Base-by-base conservation (phyloP, 2,797 vertebrate genomes). In the Chelon auratus region DNA sequence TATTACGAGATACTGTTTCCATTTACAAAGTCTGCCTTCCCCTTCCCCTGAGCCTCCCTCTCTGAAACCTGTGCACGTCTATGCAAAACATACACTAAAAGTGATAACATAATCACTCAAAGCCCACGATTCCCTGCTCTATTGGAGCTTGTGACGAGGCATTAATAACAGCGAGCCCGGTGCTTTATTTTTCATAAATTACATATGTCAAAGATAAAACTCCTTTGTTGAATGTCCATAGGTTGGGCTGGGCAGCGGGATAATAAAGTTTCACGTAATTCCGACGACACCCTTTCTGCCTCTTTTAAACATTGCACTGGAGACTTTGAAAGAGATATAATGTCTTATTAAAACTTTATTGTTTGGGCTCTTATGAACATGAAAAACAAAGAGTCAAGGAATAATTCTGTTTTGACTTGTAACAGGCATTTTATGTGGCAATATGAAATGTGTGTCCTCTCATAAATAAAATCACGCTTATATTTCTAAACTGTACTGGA, bases 81-180 rank as follows among this genome's bases (percentile, higher is more conserved):
- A 92, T 93, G 92, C 92, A 93, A 94, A 94, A 85, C 88, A 92
- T 90, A 87, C 88, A 93, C 81, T 91, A 92, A 93, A 91, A 92
- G 85, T 93, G 92, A 94, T 94, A 92, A 94, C 88, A 87, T 92
- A 93, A 94, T 95, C 92, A 94, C 89, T 94, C 91, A 94, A 86
- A 91, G 84, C 82, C 88, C 79, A 89, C 70, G 89, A 93, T 91
- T 93, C 91, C 75, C 70, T 94, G 93, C 93, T 94, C 94, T 95
- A 94, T 84, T 93, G 93, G 93, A 94, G 94, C 94, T 75, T 92
- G 87, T 93, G 91, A 95, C 93, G 91, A 94, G 91, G 90, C 92
- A 92, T 93, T 94, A 94, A 95, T 94, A 94, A 89, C 78, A 80
- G 81, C 70, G 78, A 83, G 87, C 87, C 87, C 55, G 67, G 81